phyloP scores from a whole-genome alignment of 2,797 vertebrate genomes.

The Myotis planiceps region DNA sequence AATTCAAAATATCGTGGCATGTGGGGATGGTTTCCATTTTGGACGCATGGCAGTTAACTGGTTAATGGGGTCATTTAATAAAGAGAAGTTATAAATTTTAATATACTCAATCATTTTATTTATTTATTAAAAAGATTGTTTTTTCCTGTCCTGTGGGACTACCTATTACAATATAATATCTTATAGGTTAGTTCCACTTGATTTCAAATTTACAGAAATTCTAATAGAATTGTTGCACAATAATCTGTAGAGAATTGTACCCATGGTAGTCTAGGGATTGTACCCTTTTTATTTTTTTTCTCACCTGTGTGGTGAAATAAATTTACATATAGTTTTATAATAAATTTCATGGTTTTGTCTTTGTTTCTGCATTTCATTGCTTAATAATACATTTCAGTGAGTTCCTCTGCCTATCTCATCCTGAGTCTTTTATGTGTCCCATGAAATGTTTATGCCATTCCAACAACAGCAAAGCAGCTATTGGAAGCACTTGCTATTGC shows the following conservation, averaged over 20 bases:
- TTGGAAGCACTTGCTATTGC: conserved; percentile 35
- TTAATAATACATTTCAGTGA: conserved; percentile 51
- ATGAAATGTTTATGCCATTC: conserved; percentile 32
- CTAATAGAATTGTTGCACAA: not conserved
- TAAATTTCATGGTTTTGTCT: conserved; percentile 29
- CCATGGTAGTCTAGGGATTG: not conserved
- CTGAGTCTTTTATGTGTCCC: conserved; percentile 49
- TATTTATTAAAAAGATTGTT: not conserved
- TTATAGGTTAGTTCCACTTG: not conserved
- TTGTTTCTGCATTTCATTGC: conserved; percentile 62
- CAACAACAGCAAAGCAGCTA: conserved; percentile 37
- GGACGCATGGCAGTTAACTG: too few species aligned
- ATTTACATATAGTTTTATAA: conserved; percentile 39
- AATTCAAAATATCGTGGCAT: too few species aligned
- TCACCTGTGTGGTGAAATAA: not conserved
- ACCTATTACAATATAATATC: not conserved
- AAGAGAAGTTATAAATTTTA: not conserved
- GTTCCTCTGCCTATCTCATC: conserved; percentile 30
- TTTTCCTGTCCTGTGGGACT: not conserved
- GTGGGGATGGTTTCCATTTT: too few species aligned
- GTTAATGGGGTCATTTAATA: not conserved
- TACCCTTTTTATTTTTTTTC: not conserved
- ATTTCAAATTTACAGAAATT: conserved; percentile 18
- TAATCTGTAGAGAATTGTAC: not conserved
- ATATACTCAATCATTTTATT: not conserved